Conservation (phyloP, 2,797 vertebrate genomes). For the Picus viridis region DNA sequence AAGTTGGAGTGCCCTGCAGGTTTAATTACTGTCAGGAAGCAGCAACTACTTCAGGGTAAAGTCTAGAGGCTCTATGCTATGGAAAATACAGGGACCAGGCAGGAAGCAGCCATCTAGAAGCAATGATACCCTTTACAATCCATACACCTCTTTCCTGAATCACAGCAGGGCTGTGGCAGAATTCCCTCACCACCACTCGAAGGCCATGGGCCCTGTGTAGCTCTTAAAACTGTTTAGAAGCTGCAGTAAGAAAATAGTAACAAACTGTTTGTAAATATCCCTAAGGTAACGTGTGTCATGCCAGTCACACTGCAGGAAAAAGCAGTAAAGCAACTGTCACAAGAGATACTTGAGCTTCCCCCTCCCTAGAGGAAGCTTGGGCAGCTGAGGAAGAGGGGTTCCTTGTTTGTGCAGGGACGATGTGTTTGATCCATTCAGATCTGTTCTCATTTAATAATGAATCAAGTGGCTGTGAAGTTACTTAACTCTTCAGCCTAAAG, state of each 20-base stretch:
- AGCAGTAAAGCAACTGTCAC: not conserved
- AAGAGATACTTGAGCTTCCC: not conserved
- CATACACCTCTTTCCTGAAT: not conserved
- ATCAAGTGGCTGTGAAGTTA: not conserved
- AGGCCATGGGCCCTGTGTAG: not conserved
- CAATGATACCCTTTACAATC: not conserved
- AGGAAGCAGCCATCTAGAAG: not conserved
- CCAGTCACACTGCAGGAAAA: not conserved
- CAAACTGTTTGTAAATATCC: not conserved
- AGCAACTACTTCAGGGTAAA: not conserved
- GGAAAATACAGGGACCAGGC: not conserved
- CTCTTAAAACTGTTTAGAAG: not conserved
- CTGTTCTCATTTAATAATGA: not conserved
- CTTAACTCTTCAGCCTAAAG: constrained; percentile 7
- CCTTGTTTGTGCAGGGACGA: not conserved
- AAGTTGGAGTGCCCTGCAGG: not conserved
- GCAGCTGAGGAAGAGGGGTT: not conserved
- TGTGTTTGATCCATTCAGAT: not conserved
- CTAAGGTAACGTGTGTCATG: not conserved
- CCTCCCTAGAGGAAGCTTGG: not conserved
- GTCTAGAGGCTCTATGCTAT: not conserved
- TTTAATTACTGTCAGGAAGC: not conserved
- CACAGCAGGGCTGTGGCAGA: not conserved
- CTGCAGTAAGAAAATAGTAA: not conserved
- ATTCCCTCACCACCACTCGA: not conserved